Conservation (phyloP, 2,888 invertebrate genomes). For the Watsonalla cultraria region DNA sequence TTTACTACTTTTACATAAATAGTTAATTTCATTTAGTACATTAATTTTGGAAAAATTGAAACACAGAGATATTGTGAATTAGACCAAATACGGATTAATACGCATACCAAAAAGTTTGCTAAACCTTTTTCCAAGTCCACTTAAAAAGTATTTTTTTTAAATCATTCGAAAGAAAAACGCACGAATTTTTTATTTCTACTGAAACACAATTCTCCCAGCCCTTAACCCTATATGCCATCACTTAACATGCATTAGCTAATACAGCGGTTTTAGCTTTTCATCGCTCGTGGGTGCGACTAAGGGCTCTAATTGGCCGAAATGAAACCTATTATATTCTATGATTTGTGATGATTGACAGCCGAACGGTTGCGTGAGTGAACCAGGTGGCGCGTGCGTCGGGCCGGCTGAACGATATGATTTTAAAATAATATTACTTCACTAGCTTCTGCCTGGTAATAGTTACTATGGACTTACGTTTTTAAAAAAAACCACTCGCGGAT, state of each 20-base stretch:
- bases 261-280: conserved; percentile 40
- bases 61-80: no score
- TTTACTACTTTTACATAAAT: no score
- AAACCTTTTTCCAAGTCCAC: no score
- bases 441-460: no score
- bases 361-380: conserved; percentile 58
- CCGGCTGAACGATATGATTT: background rate
- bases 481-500: no score
- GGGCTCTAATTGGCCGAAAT: conserved; percentile 59
- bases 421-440: background rate
- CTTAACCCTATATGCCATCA: conserved; percentile 6
- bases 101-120: no score
- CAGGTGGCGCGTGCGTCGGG: conserved; percentile 56
- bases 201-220: background rate
- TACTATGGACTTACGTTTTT: no score
- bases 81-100: no score
- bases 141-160: no score
- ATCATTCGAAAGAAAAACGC: no score
- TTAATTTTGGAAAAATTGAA: no score
- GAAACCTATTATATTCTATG: conserved; percentile 59
- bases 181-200: background rate
- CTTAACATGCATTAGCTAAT: conserved; percentile 31
- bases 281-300: conserved; percentile 43
- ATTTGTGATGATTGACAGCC: conserved; percentile 69
- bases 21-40: no score